Evolutionary conservation across 2,888 invertebrate species (phyloP).

Genomic region (Lasioglossum malachurum): DNA sequence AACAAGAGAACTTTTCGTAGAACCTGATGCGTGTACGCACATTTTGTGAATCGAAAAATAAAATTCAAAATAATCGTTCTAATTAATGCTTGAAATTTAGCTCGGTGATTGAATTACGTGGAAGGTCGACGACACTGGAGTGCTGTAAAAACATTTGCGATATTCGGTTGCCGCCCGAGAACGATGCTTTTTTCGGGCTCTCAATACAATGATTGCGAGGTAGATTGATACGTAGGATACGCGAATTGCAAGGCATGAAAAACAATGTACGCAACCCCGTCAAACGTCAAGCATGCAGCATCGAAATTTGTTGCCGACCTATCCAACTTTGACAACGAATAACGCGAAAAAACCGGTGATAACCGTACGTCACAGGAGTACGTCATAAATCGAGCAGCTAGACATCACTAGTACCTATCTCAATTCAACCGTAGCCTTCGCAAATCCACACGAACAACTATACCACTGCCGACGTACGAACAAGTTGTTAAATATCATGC

Average conservation of each 20-base stretch:
- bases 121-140: not conserved
- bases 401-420: conserved; percentile 8
- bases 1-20: not conserved
- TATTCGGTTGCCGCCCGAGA: not conserved
- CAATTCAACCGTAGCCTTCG: not conserved
- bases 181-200: not conserved
- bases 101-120: not conserved
- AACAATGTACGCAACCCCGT: conserved; percentile 9
- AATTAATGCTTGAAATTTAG: not conserved
- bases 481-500: not conserved
- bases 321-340: conserved; percentile 22
- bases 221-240: conserved; percentile 14
- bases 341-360: conserved; percentile 27
- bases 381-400: conserved; percentile 28
- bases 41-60: not conserved
- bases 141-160: not conserved
- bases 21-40: not conserved
- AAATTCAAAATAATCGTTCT: not conserved
- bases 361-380: conserved; percentile 19
- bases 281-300: conserved; percentile 17
- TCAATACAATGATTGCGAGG: not conserved
- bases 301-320: conserved; percentile 26
- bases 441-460: not conserved
- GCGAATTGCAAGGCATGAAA: conserved; percentile 10
- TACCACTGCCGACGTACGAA: not conserved